Evolutionary conservation across 1,140 invertebrate genomes (phyloP), one percentile per base, ranked within the genome.

Genomic region (Lepidostoma basale): DNA sequence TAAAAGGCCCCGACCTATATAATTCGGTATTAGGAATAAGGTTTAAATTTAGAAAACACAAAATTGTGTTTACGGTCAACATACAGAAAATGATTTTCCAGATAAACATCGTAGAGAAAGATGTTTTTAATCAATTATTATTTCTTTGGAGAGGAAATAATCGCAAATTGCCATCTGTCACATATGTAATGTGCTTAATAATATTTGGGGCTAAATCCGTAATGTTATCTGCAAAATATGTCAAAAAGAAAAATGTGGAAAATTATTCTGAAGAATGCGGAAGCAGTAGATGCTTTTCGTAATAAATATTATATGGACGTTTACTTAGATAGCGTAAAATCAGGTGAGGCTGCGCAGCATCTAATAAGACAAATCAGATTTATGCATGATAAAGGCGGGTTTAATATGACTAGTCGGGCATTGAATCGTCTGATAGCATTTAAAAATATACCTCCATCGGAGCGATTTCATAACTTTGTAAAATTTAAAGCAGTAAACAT

Each of bases 321-420:
- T 26, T 52, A 26, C 14, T 26, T 52, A 23, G 9, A 52, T 25
- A 26, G 23, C 2, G 16, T 36, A n/a, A n/a, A 36, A 1, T 36
- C 33, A 1, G 33, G 10, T 12, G 33, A 36, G 14, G 5, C 10
- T 12, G 33, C 33, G 1, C 10, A 36, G 5, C 33, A 36, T 2
- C 5, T 36, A 36, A 5, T 36, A 5, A 6, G 1, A 3, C 33
- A 36, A 36, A n/a, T 36, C 2, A 2, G 9, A 2, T 6, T 12
- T n/a, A 36, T 36, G 14, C 33, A 36, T 36, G 2, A n/a, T 1
- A 9, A 36, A 6, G 33, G 33, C 14, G 47, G 47, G 14, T 52
- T 52, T n/a, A 26, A 23, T n/a, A 52, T 52, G 10, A 52, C 47
- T 12, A 52, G 20, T n/a, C 28, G 23, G 47, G 47, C 47, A n/a